phyloP scores from a whole-genome alignment of 2,797 vertebrate species.

The Chiloscyllium punctatum region DNA sequence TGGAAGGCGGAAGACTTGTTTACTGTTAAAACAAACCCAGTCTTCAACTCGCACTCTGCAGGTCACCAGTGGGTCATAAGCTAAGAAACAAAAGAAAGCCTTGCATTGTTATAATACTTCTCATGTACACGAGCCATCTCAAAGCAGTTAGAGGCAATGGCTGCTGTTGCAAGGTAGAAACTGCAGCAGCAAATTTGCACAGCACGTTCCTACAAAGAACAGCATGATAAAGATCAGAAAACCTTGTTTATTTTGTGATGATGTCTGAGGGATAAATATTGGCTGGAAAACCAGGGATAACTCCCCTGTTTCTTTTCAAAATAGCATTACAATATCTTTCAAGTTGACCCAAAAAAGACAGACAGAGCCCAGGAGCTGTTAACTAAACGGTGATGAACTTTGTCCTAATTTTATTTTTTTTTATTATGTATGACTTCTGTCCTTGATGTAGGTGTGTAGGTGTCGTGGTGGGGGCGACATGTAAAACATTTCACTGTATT shows the following conservation, averaged over 20 bases:
- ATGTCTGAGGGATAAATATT: not conserved
- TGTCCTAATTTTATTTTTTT: too few species aligned
- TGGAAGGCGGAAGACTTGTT: not conserved
- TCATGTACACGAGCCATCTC: not conserved
- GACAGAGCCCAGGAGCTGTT: too few species aligned
- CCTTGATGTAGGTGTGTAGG: too few species aligned
- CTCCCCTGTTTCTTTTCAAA: not conserved
- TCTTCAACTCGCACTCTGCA: not conserved
- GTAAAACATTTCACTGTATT: too few species aligned
- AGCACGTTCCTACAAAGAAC: not conserved
- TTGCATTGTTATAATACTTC: not conserved
- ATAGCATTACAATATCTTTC: not conserved
- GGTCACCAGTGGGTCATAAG: not conserved
- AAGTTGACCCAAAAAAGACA: too few species aligned
- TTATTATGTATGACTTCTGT: too few species aligned
- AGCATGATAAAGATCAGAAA: not conserved
- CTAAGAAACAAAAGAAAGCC: not conserved
- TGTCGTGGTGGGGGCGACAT: too few species aligned
- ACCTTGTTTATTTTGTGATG: not conserved
- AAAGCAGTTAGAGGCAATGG: not conserved
- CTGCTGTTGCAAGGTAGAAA: not conserved
- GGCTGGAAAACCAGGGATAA: not conserved
- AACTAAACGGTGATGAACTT: too few species aligned
- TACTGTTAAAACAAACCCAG: not conserved
- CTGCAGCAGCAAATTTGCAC: too few species aligned